Evolutionary conservation across 2,797 vertebrate species (phyloP).

Genomic region (Peromyscus eremicus): DNA sequence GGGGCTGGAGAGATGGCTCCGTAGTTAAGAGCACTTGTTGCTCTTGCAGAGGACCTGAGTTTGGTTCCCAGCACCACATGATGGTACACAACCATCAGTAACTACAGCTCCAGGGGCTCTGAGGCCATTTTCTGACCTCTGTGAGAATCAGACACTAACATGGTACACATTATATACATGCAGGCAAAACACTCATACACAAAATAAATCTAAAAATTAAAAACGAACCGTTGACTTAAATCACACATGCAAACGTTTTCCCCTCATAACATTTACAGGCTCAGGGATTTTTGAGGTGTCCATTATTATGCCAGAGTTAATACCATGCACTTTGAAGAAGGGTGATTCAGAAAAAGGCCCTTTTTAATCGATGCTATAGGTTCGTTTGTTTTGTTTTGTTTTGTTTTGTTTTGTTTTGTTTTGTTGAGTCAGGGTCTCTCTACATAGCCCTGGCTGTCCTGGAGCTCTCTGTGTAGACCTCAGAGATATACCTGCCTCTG

Average conservation of each 20-base stretch:
- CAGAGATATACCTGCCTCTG: not conserved
- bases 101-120: not conserved
- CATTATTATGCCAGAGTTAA: not conserved
- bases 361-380: slow-evolving; percentile 13
- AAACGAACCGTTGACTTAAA: not conserved
- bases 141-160: not conserved
- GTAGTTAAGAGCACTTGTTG: not conserved
- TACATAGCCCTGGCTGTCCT: not conserved
- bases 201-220: not conserved
- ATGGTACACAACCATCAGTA: not conserved
- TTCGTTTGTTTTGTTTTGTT: not conserved
- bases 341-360: not conserved
- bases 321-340: not conserved
- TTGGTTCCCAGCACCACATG: not conserved
- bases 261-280: not conserved
- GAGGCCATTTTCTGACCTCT: not conserved
- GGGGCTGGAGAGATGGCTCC: no score
- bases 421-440: not conserved
- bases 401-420: not conserved
- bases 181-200: not conserved
- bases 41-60: not conserved
- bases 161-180: not conserved
- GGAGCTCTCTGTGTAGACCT: not conserved
- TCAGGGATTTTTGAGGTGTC: not conserved
- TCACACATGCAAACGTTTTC: not conserved